These are phyloP conservation scores for Vicugna pacos DNA, from an alignment of 2,113 vertebrate genomes.

Conservation along the genomic window DNA sequence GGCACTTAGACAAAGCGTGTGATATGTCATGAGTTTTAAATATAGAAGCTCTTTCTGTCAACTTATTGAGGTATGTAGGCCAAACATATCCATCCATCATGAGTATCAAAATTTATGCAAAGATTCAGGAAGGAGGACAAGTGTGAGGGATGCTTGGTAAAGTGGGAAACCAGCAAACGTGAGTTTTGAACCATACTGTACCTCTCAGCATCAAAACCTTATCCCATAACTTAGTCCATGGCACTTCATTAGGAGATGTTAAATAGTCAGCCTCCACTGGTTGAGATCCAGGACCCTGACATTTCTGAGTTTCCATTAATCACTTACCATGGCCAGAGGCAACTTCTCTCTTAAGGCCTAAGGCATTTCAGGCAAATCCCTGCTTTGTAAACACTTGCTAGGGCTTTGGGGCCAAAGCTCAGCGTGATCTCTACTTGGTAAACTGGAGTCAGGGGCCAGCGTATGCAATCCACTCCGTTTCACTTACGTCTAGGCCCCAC, in stretches of 20 bases:
- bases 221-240: not conserved
- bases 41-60: conserved; percentile 10
- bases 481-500: not conserved
- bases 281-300: not conserved
- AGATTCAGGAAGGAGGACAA: not conserved
- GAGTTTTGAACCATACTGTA: not conserved
- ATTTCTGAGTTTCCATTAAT: not conserved
- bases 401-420: not conserved
- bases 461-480: not conserved
- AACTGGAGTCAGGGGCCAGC: not conserved
- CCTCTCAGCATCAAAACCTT: not conserved
- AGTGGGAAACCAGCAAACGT: not conserved
- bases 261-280: not conserved
- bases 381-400: not conserved
- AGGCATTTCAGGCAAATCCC: not conserved
- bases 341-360: not conserved
- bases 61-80: not conserved
- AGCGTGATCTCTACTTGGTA: not conserved
- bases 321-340: not conserved
- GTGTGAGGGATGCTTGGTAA: not conserved
- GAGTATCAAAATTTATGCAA: not conserved
- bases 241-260: not conserved
- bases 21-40: not conserved
- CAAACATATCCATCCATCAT: not conserved
- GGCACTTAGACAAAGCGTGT: not conserved